Percentiles rank a stretch among this genome's conserved stretches.
These are phyloP conservation scores for Aromia moschata DNA, from an alignment of 2,888 invertebrate species.

Conservation along the genomic window DNA sequence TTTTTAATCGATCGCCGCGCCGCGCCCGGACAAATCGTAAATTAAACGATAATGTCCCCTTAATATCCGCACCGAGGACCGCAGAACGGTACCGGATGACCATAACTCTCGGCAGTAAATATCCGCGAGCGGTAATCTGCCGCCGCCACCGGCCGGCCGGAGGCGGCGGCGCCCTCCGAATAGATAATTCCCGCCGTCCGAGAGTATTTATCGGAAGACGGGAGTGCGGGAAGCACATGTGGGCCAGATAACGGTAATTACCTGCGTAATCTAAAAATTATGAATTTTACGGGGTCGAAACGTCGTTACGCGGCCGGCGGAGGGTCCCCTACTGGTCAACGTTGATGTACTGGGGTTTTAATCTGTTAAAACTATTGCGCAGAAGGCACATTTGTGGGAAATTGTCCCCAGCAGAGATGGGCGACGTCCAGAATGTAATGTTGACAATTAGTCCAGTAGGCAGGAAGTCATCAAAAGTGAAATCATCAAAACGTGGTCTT, in stretches of 20 bases:
- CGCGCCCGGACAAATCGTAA: slow-evolving; percentile 39
- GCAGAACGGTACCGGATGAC: slow-evolving; percentile 54
- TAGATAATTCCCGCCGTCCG: slow-evolving; percentile 41
- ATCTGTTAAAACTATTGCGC: too few relatives aligned
- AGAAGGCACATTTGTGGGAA: too few relatives aligned
- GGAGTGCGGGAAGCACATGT: slow-evolving; percentile 25
- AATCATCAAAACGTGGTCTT: too few relatives aligned
- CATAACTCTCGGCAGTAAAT: slow-evolving; percentile 54
- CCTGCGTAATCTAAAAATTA: slow-evolving; percentile 30
- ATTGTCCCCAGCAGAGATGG: too few relatives aligned
- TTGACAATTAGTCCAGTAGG: too few relatives aligned
- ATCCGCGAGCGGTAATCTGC: slow-evolving; percentile 48
- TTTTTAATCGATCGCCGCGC: slow-evolving; percentile 44
- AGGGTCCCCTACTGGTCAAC: too few relatives aligned
- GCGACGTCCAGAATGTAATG: too few relatives aligned
- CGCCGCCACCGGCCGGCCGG: slow-evolving; percentile 34
- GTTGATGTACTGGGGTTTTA: too few relatives aligned
- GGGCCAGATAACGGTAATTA: slow-evolving; percentile 33
- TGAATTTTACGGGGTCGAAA: slow-evolving; percentile 21
- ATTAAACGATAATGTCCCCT: slow-evolving; percentile 47
- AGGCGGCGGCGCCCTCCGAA: slow-evolving; percentile 37
- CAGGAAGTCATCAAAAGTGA: too few relatives aligned
- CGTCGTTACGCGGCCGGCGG: too few relatives aligned
- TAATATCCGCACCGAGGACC: slow-evolving; percentile 46
- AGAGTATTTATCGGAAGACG: slow-evolving; percentile 37